phyloP scores from a whole-genome alignment of 2,113 vertebrate species.

The Anoura caudifer region DNA sequence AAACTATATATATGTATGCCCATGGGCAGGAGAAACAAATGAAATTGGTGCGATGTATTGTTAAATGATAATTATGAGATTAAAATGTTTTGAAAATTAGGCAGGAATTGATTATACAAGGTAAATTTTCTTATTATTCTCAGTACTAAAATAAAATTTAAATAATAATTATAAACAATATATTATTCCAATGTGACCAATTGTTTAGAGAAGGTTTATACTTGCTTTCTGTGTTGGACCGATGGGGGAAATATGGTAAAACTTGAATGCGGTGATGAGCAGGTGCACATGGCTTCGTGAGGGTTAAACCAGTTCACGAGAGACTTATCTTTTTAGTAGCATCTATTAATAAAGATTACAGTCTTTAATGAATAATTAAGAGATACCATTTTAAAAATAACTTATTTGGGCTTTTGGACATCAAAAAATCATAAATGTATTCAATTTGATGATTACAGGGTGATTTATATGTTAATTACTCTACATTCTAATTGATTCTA shows the following conservation, averaged over 20 bases:
- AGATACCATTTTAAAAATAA: not conserved
- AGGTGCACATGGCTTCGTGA: not conserved
- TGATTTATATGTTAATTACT: slow-evolving; percentile 30
- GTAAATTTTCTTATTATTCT: not conserved
- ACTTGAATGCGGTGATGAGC: not conserved
- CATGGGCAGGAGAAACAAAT: not conserved
- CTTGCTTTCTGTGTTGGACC: not conserved
- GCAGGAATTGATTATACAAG: not conserved
- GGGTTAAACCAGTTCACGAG: not conserved
- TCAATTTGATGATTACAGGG: slow-evolving; percentile 20
- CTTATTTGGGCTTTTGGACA: slow-evolving; percentile 11
- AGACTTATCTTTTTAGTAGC: not conserved
- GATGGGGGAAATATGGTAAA: not conserved
- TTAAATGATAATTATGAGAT: not conserved
- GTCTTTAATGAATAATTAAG: slow-evolving; percentile 37
- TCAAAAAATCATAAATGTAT: slow-evolving; percentile 37
- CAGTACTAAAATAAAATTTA: not conserved
- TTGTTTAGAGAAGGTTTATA: slow-evolving; percentile 4
- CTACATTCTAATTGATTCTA: slow-evolving; percentile 38
- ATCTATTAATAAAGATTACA: slow-evolving; percentile 5
- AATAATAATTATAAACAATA: not conserved
- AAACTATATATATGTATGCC: not conserved
- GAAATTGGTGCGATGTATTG: not conserved
- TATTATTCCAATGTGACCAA: not conserved
- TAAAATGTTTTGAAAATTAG: not conserved